Conservation (phyloP, 1,140 invertebrate genomes). For the Heliconius congener region DNA sequence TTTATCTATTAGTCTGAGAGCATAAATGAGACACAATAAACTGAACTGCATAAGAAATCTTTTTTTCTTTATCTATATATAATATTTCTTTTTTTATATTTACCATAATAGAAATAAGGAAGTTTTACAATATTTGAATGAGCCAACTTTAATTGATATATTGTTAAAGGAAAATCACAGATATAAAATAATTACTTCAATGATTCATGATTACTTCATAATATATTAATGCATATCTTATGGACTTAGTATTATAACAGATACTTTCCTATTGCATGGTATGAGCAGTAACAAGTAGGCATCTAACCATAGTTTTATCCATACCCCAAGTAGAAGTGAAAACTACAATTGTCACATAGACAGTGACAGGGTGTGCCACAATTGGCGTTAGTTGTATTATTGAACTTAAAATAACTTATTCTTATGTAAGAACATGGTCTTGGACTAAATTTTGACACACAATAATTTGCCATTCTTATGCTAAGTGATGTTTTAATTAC, state of each 20-base stretch:
- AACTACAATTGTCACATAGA: no score
- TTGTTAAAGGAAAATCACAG: not conserved
- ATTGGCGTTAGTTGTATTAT: not conserved
- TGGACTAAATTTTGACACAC: conserved; percentile 27
- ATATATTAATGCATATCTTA: no score
- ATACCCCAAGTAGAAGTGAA: no score
- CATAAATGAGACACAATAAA: not conserved
- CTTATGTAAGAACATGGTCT: conserved; percentile 1
- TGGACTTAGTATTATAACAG: no score
- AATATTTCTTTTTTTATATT: not conserved
- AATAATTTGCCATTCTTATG: conserved; percentile 18
- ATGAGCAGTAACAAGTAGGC: no score
- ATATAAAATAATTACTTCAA: not conserved
- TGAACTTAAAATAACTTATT: conserved; percentile 4
- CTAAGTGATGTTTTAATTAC: conserved; percentile 27
- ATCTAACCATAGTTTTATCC: no score
- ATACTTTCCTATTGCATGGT: no score
- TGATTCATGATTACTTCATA: no score
- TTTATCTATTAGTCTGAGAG: not conserved
- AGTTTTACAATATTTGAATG: not conserved
- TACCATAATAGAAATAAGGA: not conserved
- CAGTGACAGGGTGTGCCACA: no score
- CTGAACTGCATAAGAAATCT: no score
- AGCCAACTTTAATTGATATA: not conserved
- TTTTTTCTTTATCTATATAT: not conserved